A percentile compares a stretch with the other conserved stretches of the same genome.
phyloP scores from a whole-genome alignment of 2,113 vertebrate species.

The Panthera tigris region DNA sequence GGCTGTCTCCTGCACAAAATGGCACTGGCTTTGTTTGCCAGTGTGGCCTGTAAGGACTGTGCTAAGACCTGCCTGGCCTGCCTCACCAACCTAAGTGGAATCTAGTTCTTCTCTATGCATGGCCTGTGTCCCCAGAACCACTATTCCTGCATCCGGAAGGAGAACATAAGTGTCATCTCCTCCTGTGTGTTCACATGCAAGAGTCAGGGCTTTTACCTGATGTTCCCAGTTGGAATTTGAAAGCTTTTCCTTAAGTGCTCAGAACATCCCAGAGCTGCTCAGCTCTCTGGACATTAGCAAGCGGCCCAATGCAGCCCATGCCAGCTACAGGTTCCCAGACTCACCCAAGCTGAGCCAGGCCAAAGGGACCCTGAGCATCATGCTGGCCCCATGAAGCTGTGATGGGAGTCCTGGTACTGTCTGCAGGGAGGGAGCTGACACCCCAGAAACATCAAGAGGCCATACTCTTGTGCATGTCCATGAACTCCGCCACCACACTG shows the following conservation, averaged over 20 bases:
- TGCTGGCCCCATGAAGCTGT: constrained; percentile 49
- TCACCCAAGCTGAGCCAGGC: constrained; percentile 87
- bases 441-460: constrained; percentile 81
- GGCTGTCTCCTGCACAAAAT: constrained; percentile 93
- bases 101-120: constrained; percentile 92
- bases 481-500: constrained; percentile 91
- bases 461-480: constrained; percentile 85
- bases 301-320: constrained; percentile 77
- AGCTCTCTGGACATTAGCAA: constrained; percentile 88
- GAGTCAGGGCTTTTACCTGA: constrained; percentile 94
- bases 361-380: constrained; percentile 87
- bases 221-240: constrained; percentile 93
- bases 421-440: constrained; percentile 83
- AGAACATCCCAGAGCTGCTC: constrained; percentile 90
- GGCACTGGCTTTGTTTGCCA: constrained; percentile 89
- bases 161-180: constrained; percentile 94
- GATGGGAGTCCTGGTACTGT: constrained; percentile 72
- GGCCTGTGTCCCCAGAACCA: constrained; percentile 91
- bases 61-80: constrained; percentile 92
- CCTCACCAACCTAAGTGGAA: constrained; percentile 94
- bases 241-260: constrained; percentile 93
- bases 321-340: constrained; percentile 79
- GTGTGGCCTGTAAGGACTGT: constrained; percentile 88
- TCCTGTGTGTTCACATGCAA: constrained; percentile 94
- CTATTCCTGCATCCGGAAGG: constrained; percentile 93